A percentile compares a stretch with the other conserved stretches of the same genome.
phyloP scores from a whole-genome alignment of 2,113 vertebrate species.

The Dicerorhinus sumatrensis region DNA sequence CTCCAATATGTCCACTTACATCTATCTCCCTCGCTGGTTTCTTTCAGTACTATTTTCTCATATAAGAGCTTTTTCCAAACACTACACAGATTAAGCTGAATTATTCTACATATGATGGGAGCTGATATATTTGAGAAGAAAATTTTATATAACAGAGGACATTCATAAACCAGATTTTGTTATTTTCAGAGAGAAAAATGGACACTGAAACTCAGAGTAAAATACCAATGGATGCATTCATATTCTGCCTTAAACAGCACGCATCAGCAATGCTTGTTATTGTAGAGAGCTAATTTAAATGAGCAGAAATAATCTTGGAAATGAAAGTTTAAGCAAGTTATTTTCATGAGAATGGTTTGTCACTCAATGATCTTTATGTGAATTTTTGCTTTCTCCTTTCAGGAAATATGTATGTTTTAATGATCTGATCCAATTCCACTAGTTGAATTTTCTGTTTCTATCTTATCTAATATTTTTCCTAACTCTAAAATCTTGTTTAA shows the following conservation, averaged over 20 bases:
- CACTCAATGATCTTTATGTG: neutral
- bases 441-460: conserved; percentile 34
- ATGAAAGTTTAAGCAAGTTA: neutral
- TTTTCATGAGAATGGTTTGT: neutral
- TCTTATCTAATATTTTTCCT: neutral
- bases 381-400: neutral
- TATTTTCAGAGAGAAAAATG: neutral
- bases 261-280: neutral
- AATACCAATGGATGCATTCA: neutral
- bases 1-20: neutral
- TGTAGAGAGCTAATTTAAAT: neutral
- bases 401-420: neutral
- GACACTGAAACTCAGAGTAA: neutral
- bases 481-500: conserved; percentile 53
- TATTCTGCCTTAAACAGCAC: neutral
- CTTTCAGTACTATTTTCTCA: neutral
- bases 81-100: neutral
- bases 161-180: neutral
- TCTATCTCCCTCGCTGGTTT: neutral
- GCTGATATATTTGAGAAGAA: neutral
- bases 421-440: neutral
- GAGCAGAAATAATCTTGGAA: conserved; percentile 3
- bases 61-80: neutral
- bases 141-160: neutral
- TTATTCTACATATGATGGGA: neutral